Percentiles rank a stretch among this genome's conserved stretches.
Conservation (phyloP, 2,797 vertebrate genomes). For the Centroberyx gerrardi region DNA sequence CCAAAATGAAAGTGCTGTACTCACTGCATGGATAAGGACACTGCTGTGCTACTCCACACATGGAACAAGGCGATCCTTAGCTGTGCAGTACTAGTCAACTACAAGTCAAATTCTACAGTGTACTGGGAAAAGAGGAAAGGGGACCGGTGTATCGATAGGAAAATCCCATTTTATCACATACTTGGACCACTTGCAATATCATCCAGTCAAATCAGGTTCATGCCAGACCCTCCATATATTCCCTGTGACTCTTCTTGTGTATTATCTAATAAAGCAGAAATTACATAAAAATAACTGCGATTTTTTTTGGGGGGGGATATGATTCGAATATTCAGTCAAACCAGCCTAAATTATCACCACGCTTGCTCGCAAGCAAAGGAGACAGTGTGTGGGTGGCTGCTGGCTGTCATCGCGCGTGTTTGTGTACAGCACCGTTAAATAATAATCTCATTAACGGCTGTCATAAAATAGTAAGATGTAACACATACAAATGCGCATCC, state of each 20-base stretch:
- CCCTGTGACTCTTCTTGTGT: conserved; percentile 21
- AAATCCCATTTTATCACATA: not conserved
- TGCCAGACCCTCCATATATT: not conserved
- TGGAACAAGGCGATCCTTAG: not conserved
- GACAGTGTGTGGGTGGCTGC: conserved; percentile 65
- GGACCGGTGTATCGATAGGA: not conserved
- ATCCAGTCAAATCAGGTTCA: conserved; percentile 6
- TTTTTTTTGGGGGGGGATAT: conserved; percentile 17
- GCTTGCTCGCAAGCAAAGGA: conserved; percentile 47
- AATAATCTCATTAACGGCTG: conserved; percentile 75
- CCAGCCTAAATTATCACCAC: conserved; percentile 42
- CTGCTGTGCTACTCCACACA: not conserved
- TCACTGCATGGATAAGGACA: not conserved
- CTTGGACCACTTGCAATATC: not conserved
- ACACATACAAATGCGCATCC: conserved; percentile 57
- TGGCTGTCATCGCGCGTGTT: conserved; percentile 65
- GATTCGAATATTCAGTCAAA: conserved; percentile 52
- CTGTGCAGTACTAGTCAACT: not conserved
- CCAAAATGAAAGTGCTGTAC: not conserved
- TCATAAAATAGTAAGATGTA: conserved; percentile 65
- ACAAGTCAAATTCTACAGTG: not conserved
- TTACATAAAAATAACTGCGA: conserved; percentile 42
- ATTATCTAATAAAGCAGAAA: conserved; percentile 47
- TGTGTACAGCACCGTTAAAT: conserved; percentile 63
- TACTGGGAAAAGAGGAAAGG: not conserved